phyloP scores from a whole-genome alignment of 2,888 invertebrate genomes.

The Phyllotreta cruciferae region DNA sequence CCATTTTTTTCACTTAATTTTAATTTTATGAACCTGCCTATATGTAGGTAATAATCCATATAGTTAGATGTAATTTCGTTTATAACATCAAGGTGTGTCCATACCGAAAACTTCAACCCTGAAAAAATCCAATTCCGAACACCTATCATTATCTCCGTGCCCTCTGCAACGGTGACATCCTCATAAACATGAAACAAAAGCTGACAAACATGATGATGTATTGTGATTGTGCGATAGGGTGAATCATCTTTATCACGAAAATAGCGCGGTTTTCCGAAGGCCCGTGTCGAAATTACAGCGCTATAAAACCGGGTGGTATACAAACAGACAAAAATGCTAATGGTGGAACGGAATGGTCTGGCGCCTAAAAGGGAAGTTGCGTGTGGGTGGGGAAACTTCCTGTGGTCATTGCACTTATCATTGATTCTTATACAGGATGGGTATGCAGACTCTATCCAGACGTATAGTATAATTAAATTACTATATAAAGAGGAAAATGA shows the following conservation, averaged over 20 bases:
- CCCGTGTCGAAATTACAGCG: constrained; percentile 8
- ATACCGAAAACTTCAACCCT: no score
- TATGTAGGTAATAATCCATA: no score
- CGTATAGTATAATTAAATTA: background rate
- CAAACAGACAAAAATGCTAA: constrained; percentile 9
- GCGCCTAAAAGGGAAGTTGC: constrained; percentile 41
- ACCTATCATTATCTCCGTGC: no score
- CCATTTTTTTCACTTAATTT: no score
- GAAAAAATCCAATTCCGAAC: no score
- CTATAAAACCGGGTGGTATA: background rate
- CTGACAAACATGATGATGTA: background rate
- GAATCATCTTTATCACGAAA: constrained; percentile 12
- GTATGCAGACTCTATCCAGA: background rate
- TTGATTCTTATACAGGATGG: constrained; percentile 35
- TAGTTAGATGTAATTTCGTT: no score
- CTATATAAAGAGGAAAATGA: background rate
- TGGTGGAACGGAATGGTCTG: constrained; percentile 29
- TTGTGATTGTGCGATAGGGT: background rate
- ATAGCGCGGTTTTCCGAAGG: background rate
- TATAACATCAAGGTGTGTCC: no score
- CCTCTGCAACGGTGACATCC: no score
- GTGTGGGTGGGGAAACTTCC: constrained; percentile 45
- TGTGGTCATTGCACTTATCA: constrained; percentile 47
- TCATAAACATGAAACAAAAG: no score
- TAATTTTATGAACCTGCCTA: no score